phyloP scores from a whole-genome alignment of 2,888 invertebrate species.

The Sinopyrophorus schimmeli region DNA sequence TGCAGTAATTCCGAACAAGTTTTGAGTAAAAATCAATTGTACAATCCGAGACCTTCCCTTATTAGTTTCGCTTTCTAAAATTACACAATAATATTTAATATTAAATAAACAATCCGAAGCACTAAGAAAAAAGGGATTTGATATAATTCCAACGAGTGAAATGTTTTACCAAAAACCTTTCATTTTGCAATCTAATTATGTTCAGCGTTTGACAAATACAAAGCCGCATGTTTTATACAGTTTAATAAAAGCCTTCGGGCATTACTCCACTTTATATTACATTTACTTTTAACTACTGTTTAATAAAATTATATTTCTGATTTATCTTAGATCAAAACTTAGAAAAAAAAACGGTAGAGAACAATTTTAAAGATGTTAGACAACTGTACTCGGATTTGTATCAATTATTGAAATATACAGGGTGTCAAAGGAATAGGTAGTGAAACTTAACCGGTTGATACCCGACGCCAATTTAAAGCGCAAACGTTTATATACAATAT shows the following conservation, averaged over 20 bases:
- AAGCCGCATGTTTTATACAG: constrained; percentile 1
- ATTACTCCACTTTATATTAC: background rate
- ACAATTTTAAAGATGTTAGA: background rate
- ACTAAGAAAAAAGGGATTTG: no score
- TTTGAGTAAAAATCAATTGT: no score
- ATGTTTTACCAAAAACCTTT: constrained; percentile 3
- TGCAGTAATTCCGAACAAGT: no score
- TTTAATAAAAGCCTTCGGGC: background rate
- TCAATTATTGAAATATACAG: background rate
- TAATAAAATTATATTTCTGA: background rate
- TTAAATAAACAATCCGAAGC: no score
- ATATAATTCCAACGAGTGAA: no score
- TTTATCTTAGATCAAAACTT: background rate
- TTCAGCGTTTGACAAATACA: constrained; percentile 1
- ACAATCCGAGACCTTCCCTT: no score
- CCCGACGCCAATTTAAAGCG: no score
- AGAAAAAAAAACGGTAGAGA: background rate
- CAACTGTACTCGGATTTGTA: background rate
- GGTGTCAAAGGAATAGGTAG: no score
- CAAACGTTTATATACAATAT: no score
- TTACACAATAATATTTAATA: no score
- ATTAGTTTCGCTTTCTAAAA: no score
- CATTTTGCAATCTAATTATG: constrained; percentile 1
- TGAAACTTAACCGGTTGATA: no score
- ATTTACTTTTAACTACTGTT: background rate